Evolutionary conservation across 2,113 vertebrate genomes (phyloP).

Genomic region (Cyrtonyx montezumae): DNA sequence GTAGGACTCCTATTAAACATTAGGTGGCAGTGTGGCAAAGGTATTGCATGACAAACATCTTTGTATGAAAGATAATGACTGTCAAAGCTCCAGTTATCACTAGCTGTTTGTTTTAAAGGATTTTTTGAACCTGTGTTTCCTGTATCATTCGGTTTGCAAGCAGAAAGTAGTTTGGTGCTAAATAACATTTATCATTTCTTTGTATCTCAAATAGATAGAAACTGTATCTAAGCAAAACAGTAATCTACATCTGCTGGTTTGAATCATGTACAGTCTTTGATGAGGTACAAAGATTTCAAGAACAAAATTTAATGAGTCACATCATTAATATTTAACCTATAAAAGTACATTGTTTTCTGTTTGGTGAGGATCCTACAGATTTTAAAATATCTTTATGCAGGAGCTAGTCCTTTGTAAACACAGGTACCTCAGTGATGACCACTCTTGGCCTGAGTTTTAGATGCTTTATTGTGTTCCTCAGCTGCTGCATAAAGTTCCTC

Average conservation of each 20-base stretch:
- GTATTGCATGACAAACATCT: background rate
- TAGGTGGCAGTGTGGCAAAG: constrained; percentile 48
- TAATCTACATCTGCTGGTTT: background rate
- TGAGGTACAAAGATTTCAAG: background rate
- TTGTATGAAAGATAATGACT: background rate
- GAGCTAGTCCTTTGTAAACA: background rate
- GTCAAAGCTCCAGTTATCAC: background rate
- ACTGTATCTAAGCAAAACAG: background rate
- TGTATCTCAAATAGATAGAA: background rate
- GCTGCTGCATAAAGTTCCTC: background rate
- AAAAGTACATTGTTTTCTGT: background rate
- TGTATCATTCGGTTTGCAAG: background rate
- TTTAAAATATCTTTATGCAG: background rate
- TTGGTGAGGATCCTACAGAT: background rate
- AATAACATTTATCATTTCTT: background rate
- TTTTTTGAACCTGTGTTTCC: background rate
- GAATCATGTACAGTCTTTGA: background rate
- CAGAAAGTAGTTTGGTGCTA: background rate
- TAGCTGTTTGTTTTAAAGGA: background rate
- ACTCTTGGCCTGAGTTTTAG: background rate
- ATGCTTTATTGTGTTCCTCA: background rate
- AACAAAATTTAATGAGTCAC: background rate
- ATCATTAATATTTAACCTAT: background rate
- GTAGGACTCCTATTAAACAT: background rate
- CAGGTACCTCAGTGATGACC: background rate